Percentiles rank a stretch among this genome's conserved stretches.
phyloP scores from a whole-genome alignment of 2,888 invertebrate genomes.

The Sabellastarte sp. region DNA sequence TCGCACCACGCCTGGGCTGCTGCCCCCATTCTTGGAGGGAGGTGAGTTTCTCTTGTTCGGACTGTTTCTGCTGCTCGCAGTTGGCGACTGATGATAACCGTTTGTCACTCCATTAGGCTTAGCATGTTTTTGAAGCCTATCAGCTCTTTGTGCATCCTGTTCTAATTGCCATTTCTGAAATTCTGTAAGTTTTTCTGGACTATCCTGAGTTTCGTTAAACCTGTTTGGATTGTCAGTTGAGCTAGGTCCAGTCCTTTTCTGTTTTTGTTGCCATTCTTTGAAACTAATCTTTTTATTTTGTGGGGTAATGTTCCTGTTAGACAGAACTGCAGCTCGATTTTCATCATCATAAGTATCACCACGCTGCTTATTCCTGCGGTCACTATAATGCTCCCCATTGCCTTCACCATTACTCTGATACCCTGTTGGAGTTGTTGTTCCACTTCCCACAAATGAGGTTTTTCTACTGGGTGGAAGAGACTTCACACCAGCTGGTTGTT shows the following conservation, averaged over 20 bases:
- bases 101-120: background rate
- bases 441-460: background rate
- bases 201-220: background rate
- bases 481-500: no score
- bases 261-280: background rate
- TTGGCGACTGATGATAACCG: background rate
- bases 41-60: no score
- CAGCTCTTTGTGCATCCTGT: constrained; percentile 36
- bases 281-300: background rate
- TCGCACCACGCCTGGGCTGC: no score
- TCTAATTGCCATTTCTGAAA: constrained; percentile 49
- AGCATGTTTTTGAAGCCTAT: constrained; percentile 27
- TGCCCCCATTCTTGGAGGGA: no score
- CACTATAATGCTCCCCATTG: no score
- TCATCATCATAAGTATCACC: no score
- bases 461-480: no score
- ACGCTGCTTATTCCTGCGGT: no score
- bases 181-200: constrained; percentile 27
- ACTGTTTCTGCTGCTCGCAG: background rate
- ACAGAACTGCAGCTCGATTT: background rate
- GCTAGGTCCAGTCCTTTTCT: background rate
- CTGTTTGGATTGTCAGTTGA: background rate
- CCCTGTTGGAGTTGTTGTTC: background rate
- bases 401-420: no score
- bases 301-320: background rate